phyloP scores from a whole-genome alignment of 2,888 invertebrate species.

The Rotaria macrura region DNA sequence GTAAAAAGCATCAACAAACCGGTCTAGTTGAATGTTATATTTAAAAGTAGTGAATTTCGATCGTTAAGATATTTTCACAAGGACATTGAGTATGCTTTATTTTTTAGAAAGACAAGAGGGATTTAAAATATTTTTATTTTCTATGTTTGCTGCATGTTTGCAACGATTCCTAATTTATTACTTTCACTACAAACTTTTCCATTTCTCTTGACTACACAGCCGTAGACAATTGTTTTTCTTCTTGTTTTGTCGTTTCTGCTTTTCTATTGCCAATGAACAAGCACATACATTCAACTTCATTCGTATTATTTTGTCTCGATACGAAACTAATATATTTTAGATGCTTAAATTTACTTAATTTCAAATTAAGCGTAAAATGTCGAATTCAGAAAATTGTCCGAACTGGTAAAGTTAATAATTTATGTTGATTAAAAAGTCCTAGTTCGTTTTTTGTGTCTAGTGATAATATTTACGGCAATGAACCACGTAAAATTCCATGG shows the following conservation, averaged over 20 bases:
- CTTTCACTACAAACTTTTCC: background rate
- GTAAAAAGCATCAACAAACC: background rate
- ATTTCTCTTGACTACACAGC: background rate
- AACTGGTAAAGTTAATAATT: background rate
- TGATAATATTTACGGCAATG: conserved; percentile 7
- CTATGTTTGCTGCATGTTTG: background rate
- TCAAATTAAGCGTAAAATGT: background rate
- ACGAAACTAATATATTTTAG: background rate
- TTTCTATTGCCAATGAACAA: background rate
- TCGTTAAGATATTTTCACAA: too few species aligned
- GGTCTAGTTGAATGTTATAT: conserved; percentile 18
- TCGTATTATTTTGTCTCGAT: background rate
- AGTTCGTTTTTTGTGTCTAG: background rate
- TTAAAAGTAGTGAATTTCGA: background rate
- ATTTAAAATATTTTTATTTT: background rate
- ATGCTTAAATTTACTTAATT: background rate
- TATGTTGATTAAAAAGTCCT: background rate
- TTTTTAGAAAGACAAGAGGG: too few species aligned
- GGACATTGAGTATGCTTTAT: too few species aligned
- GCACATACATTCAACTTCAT: background rate
- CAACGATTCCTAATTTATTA: background rate
- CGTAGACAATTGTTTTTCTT: background rate
- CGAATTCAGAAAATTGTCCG: background rate
- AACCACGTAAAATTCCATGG: background rate
- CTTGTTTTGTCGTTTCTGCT: background rate